These are phyloP conservation scores for Melangyna quadrimaculata DNA, from an alignment of 2,888 invertebrate genomes.

Conservation along the genomic window DNA sequence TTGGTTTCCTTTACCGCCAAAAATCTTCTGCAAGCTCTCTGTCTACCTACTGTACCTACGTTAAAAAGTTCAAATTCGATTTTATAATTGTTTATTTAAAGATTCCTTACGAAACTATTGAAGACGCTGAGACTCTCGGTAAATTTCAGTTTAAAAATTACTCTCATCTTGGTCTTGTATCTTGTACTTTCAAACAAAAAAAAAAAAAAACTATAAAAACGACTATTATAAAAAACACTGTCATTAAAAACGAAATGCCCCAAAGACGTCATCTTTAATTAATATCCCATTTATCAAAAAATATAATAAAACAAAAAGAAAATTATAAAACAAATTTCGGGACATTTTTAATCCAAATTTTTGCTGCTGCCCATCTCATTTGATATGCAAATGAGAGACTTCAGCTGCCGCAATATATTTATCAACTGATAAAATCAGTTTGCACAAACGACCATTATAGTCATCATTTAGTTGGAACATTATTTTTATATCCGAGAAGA, in stretches of 20 bases:
- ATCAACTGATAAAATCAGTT: slow-evolving; percentile 44
- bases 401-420: slow-evolving; percentile 21
- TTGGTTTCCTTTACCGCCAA: too few species aligned
- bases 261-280: slow-evolving; percentile 9
- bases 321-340: not conserved
- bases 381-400: slow-evolving; percentile 62
- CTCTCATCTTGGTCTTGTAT: too few species aligned
- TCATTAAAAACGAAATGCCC: not conserved
- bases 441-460: slow-evolving; percentile 54
- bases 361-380: slow-evolving; percentile 23
- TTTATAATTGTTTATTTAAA: too few species aligned
- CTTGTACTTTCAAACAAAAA: too few species aligned
- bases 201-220: not conserved
- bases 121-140: too few species aligned
- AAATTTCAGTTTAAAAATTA: too few species aligned
- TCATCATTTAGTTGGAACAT: slow-evolving; percentile 64
- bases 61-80: too few species aligned
- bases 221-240: not conserved
- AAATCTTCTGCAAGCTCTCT: too few species aligned
- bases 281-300: slow-evolving; percentile 26
- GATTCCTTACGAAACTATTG: too few species aligned
- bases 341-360: slow-evolving; percentile 2
- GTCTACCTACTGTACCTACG: too few species aligned
- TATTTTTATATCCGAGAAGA: slow-evolving; percentile 63
- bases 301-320: not conserved